Evolutionary conservation across 2,888 invertebrate species (phyloP), one percentile per base, ranked within the genome.

Genomic region (Blastobasis adustella): DNA sequence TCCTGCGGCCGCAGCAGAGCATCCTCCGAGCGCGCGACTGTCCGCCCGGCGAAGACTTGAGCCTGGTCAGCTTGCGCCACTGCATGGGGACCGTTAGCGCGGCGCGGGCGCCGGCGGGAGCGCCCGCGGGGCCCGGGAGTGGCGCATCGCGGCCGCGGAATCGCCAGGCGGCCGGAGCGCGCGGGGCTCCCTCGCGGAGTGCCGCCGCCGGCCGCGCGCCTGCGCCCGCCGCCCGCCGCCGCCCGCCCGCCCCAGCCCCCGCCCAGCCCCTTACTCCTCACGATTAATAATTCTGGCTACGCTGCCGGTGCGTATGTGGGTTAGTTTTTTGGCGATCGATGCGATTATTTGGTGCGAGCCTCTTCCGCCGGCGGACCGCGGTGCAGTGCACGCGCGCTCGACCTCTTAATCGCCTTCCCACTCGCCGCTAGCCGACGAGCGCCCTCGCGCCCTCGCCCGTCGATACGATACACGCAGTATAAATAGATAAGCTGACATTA

Each of bases 1-100:
- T 96, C 91, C 95, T 95, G 90, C 96, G 94, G 92, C 96, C 96
- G 93, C 96, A 96, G 93, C 96, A 96, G 92, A 96, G 95, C 96
- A 96, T 96, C 92, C 93, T 94, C 92, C 93, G 93, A 92, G 93
- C 93, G 91, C 93, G 92, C 79, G 87, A 86, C 76, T 81, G 87
- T 78, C 86, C 88, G 83, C 88, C 86, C 89, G 91, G 91, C 90
- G 91, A 90, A 91, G 91, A 90, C 90, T 91, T 92, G 90, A 92
- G 92, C 91, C 93, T 93, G 90, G 93, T 92, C 88, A 93, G 92
- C 91, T 93, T 93, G 90, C 93, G 92, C 93, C 93, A 93, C 94
- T 94, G 94, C 94, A 93, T 94, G 91, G 92, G 91, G 90, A 85
- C 90, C 89, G 88, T 89, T 90, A 91, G 88, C 90, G 90, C 90